These are phyloP conservation scores for Andrena praecox DNA, from an alignment of 2,888 invertebrate genomes.

Conservation along the genomic window DNA sequence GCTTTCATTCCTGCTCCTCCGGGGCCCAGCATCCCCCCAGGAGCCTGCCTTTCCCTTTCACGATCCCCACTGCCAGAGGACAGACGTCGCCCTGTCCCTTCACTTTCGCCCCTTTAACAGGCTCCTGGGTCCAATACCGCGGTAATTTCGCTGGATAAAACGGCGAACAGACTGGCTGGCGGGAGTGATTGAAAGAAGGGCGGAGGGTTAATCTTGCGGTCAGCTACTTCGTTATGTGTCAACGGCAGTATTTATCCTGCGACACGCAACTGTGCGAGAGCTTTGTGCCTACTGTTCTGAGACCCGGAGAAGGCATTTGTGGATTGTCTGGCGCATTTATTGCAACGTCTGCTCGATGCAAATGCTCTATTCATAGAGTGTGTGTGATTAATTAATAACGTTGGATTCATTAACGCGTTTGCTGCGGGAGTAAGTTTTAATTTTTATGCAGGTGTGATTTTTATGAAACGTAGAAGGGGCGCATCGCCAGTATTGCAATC, in stretches of 20 bases:
- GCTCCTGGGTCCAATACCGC: constrained; percentile 48
- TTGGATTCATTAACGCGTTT: no score
- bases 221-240: constrained; percentile 65
- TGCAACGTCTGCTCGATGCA: no score
- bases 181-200: constrained; percentile 62
- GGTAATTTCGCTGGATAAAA: constrained; percentile 64
- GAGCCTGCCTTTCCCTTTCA: constrained; percentile 3
- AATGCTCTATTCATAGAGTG: no score
- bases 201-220: constrained; percentile 63
- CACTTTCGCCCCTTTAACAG: constrained; percentile 41
- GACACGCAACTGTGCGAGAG: constrained; percentile 12
- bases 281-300: background rate
- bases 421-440: no score
- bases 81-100: constrained; percentile 1
- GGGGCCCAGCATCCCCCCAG: background rate
- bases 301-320: no score
- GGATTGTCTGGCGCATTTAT: no score
- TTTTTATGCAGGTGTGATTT: no score
- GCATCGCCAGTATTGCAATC: no score
- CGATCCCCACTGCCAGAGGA: background rate
- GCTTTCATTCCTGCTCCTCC: constrained; percentile 16
- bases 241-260: constrained; percentile 55
- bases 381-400: no score
- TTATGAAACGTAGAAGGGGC: no score
- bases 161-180: constrained; percentile 29